Evolutionary conservation across 2,888 invertebrate species (phyloP).

Genomic region (Listrodromus nycthemerus): DNA sequence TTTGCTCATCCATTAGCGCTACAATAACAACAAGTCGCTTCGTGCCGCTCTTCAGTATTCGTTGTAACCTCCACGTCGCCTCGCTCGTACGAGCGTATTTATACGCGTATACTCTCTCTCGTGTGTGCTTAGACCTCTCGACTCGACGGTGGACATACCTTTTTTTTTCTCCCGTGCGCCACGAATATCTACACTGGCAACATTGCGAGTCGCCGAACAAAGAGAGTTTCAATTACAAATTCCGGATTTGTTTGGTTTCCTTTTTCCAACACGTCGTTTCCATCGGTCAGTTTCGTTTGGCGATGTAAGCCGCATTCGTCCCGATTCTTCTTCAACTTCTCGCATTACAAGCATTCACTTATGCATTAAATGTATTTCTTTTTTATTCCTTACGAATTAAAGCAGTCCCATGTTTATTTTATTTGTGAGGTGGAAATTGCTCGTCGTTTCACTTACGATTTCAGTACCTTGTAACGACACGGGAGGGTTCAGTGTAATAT

Average conservation of each 20-base stretch:
- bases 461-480: not conserved
- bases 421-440: no score
- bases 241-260: no score
- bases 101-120: slow-evolving; percentile 14
- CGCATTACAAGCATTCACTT: no score
- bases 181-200: not conserved
- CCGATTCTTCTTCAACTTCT: no score
- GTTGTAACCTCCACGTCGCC: not conserved
- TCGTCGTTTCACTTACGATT: not conserved
- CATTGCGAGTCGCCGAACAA: not conserved
- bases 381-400: no score
- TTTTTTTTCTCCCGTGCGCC: no score
- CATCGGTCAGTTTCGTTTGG: no score
- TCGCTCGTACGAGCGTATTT: slow-evolving; percentile 22
- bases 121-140: not conserved
- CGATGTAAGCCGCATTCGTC: no score
- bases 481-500: not conserved
- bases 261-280: no score
- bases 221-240: no score
- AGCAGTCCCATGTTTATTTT: no score
- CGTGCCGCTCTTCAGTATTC: slow-evolving; percentile 40
- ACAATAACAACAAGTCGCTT: slow-evolving; percentile 77
- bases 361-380: no score
- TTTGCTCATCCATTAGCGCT: slow-evolving; percentile 82
- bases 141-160: not conserved